Base-by-base conservation (phyloP, 1,140 invertebrate species). In the Arion vulgaris region DNA sequence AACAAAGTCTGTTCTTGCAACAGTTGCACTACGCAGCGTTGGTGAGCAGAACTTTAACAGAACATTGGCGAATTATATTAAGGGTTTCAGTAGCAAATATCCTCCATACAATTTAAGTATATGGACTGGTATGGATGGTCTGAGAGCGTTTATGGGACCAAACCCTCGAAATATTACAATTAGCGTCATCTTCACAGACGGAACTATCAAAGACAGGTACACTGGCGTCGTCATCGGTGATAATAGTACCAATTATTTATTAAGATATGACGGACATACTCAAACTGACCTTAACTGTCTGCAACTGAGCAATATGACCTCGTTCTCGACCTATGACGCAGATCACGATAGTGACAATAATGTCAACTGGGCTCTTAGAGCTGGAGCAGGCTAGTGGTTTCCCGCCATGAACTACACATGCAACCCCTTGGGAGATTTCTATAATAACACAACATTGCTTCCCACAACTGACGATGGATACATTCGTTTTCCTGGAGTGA, bases 311-410 rank as follows among this genome's bases (percentile, higher is more conserved):
- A 66, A 66, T 28, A 66, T 32, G 28, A 66, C 62, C 2, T 32
- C 62, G 7, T 66, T 66, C 62, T 66, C 62, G 7, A 66, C 62
- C n/a, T 66, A 28, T n/a, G 28, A 66, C 28, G 62, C 62, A n/a
- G 62, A 66, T 17, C 62, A 66, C n/a, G 62, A 66, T 23, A 17
- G 28, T 23, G 62, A 66, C 62, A 66, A 7, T 28, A 66, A 7
- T 32, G 62, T 32, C 5, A 66, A 66, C n/a, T 66, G 62, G 62
- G 62, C 62, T 7, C 4, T 34, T 5, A 66, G n/a, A 66, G 62
- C 62, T 66, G 62, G 62, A 2, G 62, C n/a, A 7, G 62, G 62
- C 62, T 66, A 28, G 62, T 66, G 62, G 62, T 66, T 66, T 32
- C 62, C 62, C 1, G 19, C 62, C 4, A 32, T 34, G 1, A 66